These are phyloP conservation scores for Azorinus chamasolen DNA, from an alignment of 2,888 invertebrate genomes.

Conservation along the genomic window DNA sequence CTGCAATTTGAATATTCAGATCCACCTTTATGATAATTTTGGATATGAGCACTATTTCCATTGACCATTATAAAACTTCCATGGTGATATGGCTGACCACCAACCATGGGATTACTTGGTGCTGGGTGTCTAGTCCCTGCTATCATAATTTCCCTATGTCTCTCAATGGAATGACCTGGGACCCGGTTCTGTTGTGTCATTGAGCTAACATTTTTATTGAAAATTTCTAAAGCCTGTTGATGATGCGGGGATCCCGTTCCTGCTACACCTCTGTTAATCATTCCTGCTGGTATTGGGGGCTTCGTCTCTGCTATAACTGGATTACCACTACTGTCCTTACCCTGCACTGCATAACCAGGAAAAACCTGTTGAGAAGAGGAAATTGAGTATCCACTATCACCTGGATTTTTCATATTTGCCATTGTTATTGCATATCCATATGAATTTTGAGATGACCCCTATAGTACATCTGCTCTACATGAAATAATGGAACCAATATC, in stretches of 20 bases:
- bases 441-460: slow-evolving; percentile 46
- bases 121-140: slow-evolving; percentile 72
- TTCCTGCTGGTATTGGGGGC: slow-evolving; percentile 38
- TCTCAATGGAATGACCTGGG: background rate
- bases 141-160: slow-evolving; percentile 71
- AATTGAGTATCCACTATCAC: slow-evolving; percentile 40
- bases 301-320: slow-evolving; percentile 32
- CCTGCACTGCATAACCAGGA: slow-evolving; percentile 24
- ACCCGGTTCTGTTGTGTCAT: slow-evolving; percentile 22
- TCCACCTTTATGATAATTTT: slow-evolving; percentile 52
- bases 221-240: slow-evolving; percentile 46
- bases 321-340: slow-evolving; percentile 1
- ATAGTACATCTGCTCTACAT: background rate
- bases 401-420: slow-evolving; percentile 59
- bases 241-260: slow-evolving; percentile 13
- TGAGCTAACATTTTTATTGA: slow-evolving; percentile 51
- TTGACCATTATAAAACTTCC: slow-evolving; percentile 9
- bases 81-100: slow-evolving; percentile 4
- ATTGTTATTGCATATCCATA: slow-evolving; percentile 35
- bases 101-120: slow-evolving; percentile 54
- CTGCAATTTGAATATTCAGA: slow-evolving; percentile 76
- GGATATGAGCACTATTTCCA: slow-evolving; percentile 48
- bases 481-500: too few relatives aligned
- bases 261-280: slow-evolving; percentile 4
- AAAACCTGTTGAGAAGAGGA: slow-evolving; percentile 32